Base-by-base conservation (phyloP, 2,888 invertebrate species). In the Chydorus sphaericus region DNA sequence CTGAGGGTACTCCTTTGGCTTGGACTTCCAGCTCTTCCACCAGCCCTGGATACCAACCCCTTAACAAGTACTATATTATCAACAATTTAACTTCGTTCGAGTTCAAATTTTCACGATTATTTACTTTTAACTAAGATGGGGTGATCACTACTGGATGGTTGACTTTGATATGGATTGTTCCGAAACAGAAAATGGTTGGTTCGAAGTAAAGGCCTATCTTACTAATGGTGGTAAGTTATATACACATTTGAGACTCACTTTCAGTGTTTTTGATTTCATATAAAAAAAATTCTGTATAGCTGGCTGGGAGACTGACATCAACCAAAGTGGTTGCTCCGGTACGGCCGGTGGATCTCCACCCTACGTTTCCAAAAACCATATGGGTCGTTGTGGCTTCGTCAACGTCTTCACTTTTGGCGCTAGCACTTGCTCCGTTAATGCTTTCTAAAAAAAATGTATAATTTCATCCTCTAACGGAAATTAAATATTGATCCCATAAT, bases 281-380 rank as follows among this genome's bases (percentile, higher is more conserved):
- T n/a, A 39, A 5, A n/a, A 23, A n/a, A 14, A 28, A 10, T 26
- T 54, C 18, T 1, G 10, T 11, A 33, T 63, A 18, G 59, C 60
- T 26, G 64, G 65, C 33, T 71, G 69, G 70, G 71, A 71, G 54
- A 48, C 56, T 3, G 64, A 69, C 56, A 61, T 70, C n/a, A 16
- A 48, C 10, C 65, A 49, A 54, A 57, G 16, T 7, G 48, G 58
- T 1, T 70, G 70, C 59, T 59, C 60, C 6, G 70, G 70, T 10
- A 54, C 44, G 16, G 59, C 59, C 8, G 66, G 65, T 14, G 65
- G 64, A 10, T 52, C 57, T 5, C 60, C 62, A 6, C 65, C 66
- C 10, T 23, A 23, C 77, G 77, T 56, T 76, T 62, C 65, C 23
- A 56, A 48, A 10, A 70, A 71, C 61, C 71, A 72, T 62, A 61